Evolutionary conservation across 2,888 invertebrate species (phyloP), one percentile per base, ranked within the genome.

Genomic region (Panopea generosa): DNA sequence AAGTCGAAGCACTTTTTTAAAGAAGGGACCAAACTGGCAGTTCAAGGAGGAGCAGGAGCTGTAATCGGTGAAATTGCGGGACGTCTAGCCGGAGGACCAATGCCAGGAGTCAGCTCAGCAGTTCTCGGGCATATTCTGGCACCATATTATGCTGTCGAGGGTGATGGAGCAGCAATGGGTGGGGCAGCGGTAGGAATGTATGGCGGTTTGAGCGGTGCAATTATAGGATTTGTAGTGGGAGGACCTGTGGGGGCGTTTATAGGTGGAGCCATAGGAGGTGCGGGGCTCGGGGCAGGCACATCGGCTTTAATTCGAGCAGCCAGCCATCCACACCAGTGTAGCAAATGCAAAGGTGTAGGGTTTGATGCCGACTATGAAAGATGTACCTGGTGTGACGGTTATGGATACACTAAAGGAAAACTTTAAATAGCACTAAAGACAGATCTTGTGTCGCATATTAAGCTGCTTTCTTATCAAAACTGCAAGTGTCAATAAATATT

Each of bases 171-270:
- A 6, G 38, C 33, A 14, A 38, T 33, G 11, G 56, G 33, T 18
- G 29, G 29, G 11, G 38, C 56, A 6, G 29, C 33, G 3, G 26
- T 38, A n/a, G 56, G 56, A 22, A 56, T 56, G 56, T 56, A 56
- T 20, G 56, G 56, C 20, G 56, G 56, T 9, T 20, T 56, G 3
- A n/a, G 29, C 11, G 56, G 56, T 29, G 38, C 56, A 9, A 20
- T 56, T 18, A 33, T 56, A 3, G 56, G 56, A 1, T 56, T 56
- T 20, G 27, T 56, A 16, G 56, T 56, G 3, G 56, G 56, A 9
- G 56, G 56, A 20, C 56, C 56, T n/a, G 20, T 56, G 14, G 56
- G 56, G 14, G 56, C 56, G 38, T 16, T 56, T 18, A 29, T 56
- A 18, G 56, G 56, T 16, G 56, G 56, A 18, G 20, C 22, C 18